Evolutionary conservation across 2,797 vertebrate species (phyloP), one percentile per base, ranked within the genome.

Genomic region (Hydrolagus colliei): DNA sequence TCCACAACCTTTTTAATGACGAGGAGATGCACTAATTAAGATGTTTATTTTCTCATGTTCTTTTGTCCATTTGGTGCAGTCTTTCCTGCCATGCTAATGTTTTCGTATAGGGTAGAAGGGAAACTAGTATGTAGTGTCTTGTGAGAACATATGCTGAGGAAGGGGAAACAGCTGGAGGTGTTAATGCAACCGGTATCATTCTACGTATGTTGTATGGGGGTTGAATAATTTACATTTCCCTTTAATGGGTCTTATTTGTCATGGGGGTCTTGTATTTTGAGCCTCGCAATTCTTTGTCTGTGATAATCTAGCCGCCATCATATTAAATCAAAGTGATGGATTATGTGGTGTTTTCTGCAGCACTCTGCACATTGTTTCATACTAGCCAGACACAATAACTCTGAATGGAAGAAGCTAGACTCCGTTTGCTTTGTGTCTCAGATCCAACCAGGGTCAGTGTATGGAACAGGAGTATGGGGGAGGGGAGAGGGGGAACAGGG

Each of bases 111-210:
- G 32, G 32, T 67, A 84, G 79, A 71, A 35, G 79, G 79, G 32
- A 84, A 84, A 71, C 16, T 9, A 82, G 65, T 52, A 32, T 68
- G 65, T 71, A 32, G 65, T 68, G 65, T 71, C 65, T 52, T 84
- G 79, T 8, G 79, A 84, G 35, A 84, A 84, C 79, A 84, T 84
- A 84, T 82, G 63, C 63, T n/a, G 79, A 84, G 79, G 79, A 84
- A 84, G 18, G 41, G 79, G 79, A 84, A 84, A 35, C 65, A 84
- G 65, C 79, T 84, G 79, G 71, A 35, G 65, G 32, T 52, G 63
- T 84, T 84, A 84, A 63, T 41, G n/a, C 41, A 63, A 67, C 65
- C 32, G 79, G 67, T 71, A 68, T 71, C 68, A 84, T 84, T 71
- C 79, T 84, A 84, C 67, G 41, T 84, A 71, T 10, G 32, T 84